These are phyloP conservation scores for Aphaenogaster ashmeadi DNA, from an alignment of 1,140 invertebrate genomes.

Conservation along the genomic window DNA sequence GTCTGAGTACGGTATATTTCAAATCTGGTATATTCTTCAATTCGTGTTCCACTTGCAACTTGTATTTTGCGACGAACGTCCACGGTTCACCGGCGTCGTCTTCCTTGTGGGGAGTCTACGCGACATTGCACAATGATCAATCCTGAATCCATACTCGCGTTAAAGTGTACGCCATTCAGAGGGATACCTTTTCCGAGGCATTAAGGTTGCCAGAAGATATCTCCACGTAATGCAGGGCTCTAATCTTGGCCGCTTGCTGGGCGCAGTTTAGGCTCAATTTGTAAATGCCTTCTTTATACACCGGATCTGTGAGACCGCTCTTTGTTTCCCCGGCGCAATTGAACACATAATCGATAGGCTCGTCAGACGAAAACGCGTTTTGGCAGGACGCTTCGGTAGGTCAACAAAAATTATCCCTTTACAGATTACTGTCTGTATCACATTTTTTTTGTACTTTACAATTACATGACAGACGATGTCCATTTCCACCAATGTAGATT, in stretches of 20 bases:
- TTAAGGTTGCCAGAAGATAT: conserved; percentile 94
- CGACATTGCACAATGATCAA: conserved; percentile 14
- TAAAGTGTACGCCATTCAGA: conserved; percentile 22
- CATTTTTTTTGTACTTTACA: conserved; percentile 22
- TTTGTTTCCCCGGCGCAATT: conserved; percentile 97
- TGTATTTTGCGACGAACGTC: conserved; percentile 94
- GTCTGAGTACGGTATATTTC: conserved; percentile 94
- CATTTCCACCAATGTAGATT: no score
- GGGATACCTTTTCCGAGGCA: conserved; percentile 92
- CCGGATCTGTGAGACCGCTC: conserved; percentile 94
- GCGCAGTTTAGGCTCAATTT: conserved; percentile 95
- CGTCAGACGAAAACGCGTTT: conserved; percentile 90
- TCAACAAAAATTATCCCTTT: conserved; percentile 36
- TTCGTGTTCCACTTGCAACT: conserved; percentile 94
- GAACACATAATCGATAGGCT: conserved; percentile 92
- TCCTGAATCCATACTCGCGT: neutral
- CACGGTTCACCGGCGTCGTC: conserved; percentile 92
- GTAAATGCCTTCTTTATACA: conserved; percentile 96
- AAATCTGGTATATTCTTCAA: conserved; percentile 90
- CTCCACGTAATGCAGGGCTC: conserved; percentile 92
- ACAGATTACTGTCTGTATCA: neutral
- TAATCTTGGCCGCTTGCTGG: conserved; percentile 90
- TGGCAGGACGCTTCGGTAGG: conserved; percentile 91
- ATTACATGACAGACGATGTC: neutral
- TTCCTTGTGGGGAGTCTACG: conserved; percentile 92